A percentile compares a stretch with the other conserved stretches of the same genome.
phyloP scores from a whole-genome alignment of 1,140 invertebrate species.

The Philopotamus ludificatus region DNA sequence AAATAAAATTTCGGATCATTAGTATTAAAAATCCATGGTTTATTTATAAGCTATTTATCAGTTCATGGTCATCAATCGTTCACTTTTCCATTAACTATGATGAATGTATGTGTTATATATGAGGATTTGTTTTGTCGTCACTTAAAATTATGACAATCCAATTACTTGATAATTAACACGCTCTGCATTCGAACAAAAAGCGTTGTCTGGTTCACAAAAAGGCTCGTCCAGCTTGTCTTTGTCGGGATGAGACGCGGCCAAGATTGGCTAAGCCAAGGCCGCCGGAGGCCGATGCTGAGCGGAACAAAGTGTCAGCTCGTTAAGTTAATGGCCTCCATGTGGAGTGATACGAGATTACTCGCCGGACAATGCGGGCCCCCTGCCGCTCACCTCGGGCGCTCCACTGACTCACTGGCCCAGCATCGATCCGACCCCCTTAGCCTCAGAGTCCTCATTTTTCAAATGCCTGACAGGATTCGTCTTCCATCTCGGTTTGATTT shows the following conservation, averaged over 20 bases:
- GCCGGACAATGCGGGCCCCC: conserved; percentile 10
- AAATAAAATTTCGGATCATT: too few species aligned
- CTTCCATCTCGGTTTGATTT: background rate
- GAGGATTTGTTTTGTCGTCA: too few species aligned
- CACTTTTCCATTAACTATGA: too few species aligned
- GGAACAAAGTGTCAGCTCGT: conserved; percentile 21
- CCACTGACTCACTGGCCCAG: conserved; percentile 8
- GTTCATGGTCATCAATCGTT: too few species aligned
- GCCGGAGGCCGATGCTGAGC: background rate
- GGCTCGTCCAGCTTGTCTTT: too few species aligned
- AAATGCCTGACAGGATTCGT: background rate
- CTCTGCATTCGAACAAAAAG: too few species aligned
- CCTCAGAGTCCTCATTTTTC: background rate
- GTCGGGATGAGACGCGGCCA: too few species aligned
- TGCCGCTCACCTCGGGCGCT: background rate
- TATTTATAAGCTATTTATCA: too few species aligned
- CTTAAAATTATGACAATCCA: too few species aligned
- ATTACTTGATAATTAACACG: too few species aligned
- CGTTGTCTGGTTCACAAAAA: too few species aligned
- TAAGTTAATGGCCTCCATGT: conserved; percentile 19
- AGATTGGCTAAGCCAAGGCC: background rate
- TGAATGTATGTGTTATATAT: background rate
- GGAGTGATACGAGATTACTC: conserved; percentile 22
- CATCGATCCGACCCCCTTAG: background rate
- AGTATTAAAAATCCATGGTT: too few species aligned